A percentile compares a stretch with the other conserved stretches of the same genome.
Evolutionary conservation across 2,113 vertebrate species (phyloP).

Genomic region (Prietella phreatophila): DNA sequence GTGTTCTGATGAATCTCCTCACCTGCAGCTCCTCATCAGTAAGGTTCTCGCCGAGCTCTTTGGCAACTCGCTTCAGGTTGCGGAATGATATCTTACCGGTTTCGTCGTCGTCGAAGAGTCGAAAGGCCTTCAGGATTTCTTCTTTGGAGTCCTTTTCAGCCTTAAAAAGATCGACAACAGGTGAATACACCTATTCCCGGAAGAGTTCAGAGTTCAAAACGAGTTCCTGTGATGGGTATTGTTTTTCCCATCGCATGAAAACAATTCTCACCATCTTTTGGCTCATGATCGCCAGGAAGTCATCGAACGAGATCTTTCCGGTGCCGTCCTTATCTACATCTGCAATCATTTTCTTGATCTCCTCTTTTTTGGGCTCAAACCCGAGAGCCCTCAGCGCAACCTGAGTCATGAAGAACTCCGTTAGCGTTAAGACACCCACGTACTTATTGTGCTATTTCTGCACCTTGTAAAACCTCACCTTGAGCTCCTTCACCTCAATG

Average conservation of each 20-base stretch:
- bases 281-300: constrained; percentile 87
- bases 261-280: constrained; percentile 84
- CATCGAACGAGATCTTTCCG: constrained; percentile 85
- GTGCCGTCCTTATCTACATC: constrained; percentile 88
- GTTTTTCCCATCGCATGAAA: neutral
- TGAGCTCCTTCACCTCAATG: constrained; percentile 88
- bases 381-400: constrained; percentile 93
- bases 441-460: neutral
- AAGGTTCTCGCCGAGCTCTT: constrained; percentile 88
- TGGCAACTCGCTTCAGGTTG: constrained; percentile 90
- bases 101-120: constrained; percentile 90
- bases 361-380: constrained; percentile 92
- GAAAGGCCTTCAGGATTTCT: constrained; percentile 93
- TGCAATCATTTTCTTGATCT: constrained; percentile 87
- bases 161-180: constrained; percentile 59
- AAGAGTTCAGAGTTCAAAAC: neutral
- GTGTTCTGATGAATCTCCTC: neutral
- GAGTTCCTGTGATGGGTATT: neutral
- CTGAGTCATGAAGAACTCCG: constrained; percentile 59
- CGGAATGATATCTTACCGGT: constrained; percentile 93
- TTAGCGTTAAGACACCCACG: neutral
- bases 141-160: constrained; percentile 94
- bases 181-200: neutral
- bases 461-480: constrained; percentile 63
- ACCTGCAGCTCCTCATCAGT: constrained; percentile 95